These are phyloP conservation scores for Pristionchus arcanus DNA, from an alignment of 2,888 invertebrate species.

Conservation along the genomic window DNA sequence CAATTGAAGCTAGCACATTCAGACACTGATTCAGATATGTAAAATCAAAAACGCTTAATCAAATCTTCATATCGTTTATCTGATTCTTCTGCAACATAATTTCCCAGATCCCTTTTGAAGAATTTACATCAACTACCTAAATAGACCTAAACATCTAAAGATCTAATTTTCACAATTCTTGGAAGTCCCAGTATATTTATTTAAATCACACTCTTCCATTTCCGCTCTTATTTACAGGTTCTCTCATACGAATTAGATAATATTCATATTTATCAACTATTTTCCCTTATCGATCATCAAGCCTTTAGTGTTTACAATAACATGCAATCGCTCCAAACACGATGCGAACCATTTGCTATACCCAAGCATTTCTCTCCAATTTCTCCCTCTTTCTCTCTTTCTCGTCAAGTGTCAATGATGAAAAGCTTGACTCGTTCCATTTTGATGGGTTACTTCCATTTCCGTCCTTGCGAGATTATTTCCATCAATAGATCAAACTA, in stretches of 20 bases:
- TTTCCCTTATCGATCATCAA: not conserved
- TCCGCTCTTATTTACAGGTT: not conserved
- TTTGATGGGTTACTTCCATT: not conserved
- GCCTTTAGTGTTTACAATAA: constrained; percentile 18
- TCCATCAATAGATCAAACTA: not conserved
- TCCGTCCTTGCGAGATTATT: not conserved
- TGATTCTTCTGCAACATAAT: not conserved
- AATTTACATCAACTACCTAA: not conserved
- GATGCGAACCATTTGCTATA: constrained; percentile 31
- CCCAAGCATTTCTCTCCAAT: constrained; percentile 31
- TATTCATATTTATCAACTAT: not conserved
- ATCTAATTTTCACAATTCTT: too few relatives aligned
- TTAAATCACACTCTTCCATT: too few relatives aligned
- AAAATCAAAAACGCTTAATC: not conserved
- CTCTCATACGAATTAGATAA: not conserved
- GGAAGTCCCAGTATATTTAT: too few relatives aligned
- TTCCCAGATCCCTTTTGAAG: too few relatives aligned
- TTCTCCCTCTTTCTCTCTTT: not conserved
- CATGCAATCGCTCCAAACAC: not conserved
- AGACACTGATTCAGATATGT: not conserved
- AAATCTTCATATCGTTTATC: not conserved
- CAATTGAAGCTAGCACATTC: not conserved
- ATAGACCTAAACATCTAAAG: too few relatives aligned
- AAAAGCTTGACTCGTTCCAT: not conserved
- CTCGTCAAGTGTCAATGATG: not conserved